These are phyloP conservation scores for Hyla sarda DNA, from an alignment of 2,113 vertebrate genomes.

Conservation along the genomic window DNA sequence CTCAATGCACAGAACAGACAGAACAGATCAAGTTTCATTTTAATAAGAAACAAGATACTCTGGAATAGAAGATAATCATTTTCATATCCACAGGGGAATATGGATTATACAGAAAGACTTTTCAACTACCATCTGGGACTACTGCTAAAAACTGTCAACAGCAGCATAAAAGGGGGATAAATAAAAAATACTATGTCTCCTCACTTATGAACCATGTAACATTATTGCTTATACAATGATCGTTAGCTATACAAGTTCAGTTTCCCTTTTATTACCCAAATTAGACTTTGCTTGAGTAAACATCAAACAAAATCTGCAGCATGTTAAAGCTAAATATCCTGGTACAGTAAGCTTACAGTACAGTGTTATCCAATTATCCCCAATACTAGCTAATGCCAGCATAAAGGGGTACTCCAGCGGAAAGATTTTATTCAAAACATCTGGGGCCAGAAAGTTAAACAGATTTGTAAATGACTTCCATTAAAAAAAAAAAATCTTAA, in stretches of 20 bases:
- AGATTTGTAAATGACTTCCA: no score
- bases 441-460: no score
- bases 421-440: no score
- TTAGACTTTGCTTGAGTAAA: no score
- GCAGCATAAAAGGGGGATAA: background rate
- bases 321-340: no score
- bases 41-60: conserved; percentile 1
- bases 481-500: no score
- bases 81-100: background rate
- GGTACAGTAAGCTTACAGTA: no score
- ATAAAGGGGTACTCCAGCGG: no score
- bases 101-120: background rate
- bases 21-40: background rate
- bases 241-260: background rate
- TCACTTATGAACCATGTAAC: background rate
- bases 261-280: no score
- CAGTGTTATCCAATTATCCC: no score
- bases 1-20: background rate
- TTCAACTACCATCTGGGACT: background rate
- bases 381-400: no score
- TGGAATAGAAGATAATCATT: background rate
- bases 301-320: no score
- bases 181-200: background rate
- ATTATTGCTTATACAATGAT: background rate
- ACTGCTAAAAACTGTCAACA: background rate